Evolutionary conservation across 2,797 vertebrate species (phyloP), one percentile per base, ranked within the genome.

Genomic region (Semotilus atromaculatus): DNA sequence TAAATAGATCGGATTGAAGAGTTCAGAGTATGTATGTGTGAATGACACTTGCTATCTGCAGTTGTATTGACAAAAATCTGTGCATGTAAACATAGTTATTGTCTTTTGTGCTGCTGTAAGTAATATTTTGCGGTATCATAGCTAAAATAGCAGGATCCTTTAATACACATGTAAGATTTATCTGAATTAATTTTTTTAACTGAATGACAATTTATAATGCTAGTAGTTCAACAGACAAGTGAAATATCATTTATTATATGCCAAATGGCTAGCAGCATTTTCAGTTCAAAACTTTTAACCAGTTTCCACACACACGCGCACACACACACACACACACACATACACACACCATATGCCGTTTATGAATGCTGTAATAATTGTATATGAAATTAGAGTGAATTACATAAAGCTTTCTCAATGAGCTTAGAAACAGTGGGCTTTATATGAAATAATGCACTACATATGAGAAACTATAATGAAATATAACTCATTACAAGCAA

Each of bases 341-440:
- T 68, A 51, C 71, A 51, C 53, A 76, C 81, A 67, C 85, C 85
- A 88, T 89, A 86, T 83, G 80, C 80, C 70, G 78, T 88, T 88
- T 88, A 86, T 88, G 86, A 88, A 90, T 83, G 29, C 55, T 29
- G 76, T 87, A 88, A 88, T 88, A 90, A 87, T 86, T 90, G 75
- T 72, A 60, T 85, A 87, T 85, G 81, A 88, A 90, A 88, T 89
- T 87, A 86, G 64, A 88, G 83, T 70, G 86, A 87, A 88, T 89
- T 87, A 76, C 81, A 81, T 85, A 77, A 88, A 86, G 88, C 88
- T 58, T 64, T 43, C 80, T 68, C 83, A 34, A 64, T 80, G 73
- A 85, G 85, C 87, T 38, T 34, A 26, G 75, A 80, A 89, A 88
- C 89, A 87, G 81, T 45, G 82, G 70, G 80, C 82, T 83, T 77